Percentiles rank a stretch among this genome's conserved stretches.
Conservation (phyloP, 2,113 vertebrate species). For the Telmatochromis sp. region DNA sequence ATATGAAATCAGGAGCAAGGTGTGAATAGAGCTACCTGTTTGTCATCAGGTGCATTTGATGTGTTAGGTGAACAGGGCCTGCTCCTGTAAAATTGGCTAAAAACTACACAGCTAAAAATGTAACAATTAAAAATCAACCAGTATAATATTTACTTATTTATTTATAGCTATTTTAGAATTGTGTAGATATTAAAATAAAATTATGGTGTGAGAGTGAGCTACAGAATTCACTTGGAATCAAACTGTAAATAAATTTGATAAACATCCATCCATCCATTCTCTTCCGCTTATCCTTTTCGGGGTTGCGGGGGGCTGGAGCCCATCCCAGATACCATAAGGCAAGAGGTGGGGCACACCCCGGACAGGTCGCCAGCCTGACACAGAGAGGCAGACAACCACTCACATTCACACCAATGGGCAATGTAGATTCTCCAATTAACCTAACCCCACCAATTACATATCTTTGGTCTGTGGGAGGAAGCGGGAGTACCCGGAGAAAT, state of each 20-base stretch:
- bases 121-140: neutral
- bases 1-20: neutral
- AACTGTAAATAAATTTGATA: neutral
- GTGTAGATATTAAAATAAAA: neutral
- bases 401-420: neutral
- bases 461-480: neutral
- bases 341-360: neutral
- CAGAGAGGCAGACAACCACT: neutral
- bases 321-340: neutral
- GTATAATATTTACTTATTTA: neutral
- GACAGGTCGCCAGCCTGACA: neutral
- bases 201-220: neutral
- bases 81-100: rapidly evolving
- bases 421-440: neutral
- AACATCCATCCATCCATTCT: neutral
- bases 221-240: neutral
- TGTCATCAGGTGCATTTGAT: neutral
- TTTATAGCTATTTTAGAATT: neutral
- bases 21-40: neutral
- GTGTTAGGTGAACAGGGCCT: neutral
- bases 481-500: rapidly evolving
- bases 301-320: neutral
- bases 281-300: neutral
- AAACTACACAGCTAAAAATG: neutral
- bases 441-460: neutral